Base-by-base conservation (phyloP, 2,888 invertebrate species). In the Acleris emargana region DNA sequence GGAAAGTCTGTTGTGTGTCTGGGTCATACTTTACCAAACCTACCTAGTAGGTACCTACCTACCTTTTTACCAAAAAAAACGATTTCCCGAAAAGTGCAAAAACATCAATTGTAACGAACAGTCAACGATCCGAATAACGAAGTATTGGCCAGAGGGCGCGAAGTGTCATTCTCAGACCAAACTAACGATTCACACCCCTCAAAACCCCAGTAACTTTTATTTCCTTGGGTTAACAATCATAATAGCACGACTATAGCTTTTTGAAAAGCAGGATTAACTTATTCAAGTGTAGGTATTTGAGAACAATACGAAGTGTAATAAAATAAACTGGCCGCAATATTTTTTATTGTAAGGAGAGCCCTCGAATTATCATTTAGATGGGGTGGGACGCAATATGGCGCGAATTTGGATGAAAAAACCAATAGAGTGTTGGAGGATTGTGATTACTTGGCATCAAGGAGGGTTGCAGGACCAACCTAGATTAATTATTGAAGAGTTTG, bases 321-420 rank as follows among this genome's bases (percentile, higher is more conserved):
- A 91, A 91, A 90, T 91, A 91, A 91, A 91, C 89, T 85, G 87
- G 82, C 83, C 88, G 82, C 90, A 90, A 91, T 91, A 91, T 90
- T 91, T 91, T 91, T 90, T 90, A 91, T 91, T 89, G 89, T 89
- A 88, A 89, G 86, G 79, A 85, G 88, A 85, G 82, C 83, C 84
- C 85, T 80, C 82, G 87, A 87, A 91, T 91, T 91, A 91, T 91
- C 91, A 91, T 91, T 91, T 91, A 91, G 89, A 91, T 91, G 87
- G 91, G 89, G 87, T 79, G 87, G 82, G 73, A 72, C 74, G 82
- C 90, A 91, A 89, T 91, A 89, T 88, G 89, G 89, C 88, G 86
- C 79, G 84, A 85, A 87, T 89, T 84, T 77, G 78, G 77, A 28
- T 74, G 81, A 71, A 73, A 74, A 80, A 80, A 71, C 78, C 85